A percentile compares a stretch with the other conserved stretches of the same genome.
Conservation (phyloP, 2,888 invertebrate species). For the Mythimna vitellina region DNA sequence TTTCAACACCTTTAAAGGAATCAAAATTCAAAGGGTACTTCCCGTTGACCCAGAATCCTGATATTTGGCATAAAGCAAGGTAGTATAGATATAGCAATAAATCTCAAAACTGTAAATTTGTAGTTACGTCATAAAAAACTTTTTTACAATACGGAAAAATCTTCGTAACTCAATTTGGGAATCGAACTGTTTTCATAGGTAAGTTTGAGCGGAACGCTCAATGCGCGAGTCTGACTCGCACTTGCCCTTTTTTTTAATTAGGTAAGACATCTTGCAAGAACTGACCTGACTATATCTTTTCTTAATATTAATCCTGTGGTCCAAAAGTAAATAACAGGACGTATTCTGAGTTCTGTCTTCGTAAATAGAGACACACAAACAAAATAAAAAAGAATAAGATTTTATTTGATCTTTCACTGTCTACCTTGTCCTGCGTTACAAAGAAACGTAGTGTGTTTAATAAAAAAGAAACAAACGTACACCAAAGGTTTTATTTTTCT, state of each 20-base stretch:
- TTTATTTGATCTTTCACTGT: slow-evolving; percentile 48
- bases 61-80: no score
- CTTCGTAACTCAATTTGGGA: no score
- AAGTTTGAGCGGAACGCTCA: no score
- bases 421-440: slow-evolving; percentile 10
- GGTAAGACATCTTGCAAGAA: background rate
- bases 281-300: background rate
- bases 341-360: background rate
- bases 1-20: no score
- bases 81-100: no score
- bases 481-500: slow-evolving; percentile 64
- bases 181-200: no score
- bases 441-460: slow-evolving; percentile 44
- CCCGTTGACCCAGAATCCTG: no score
- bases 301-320: background rate
- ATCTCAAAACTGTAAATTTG: no score
- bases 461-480: slow-evolving; percentile 59
- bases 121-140: no score
- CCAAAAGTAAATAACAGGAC: slow-evolving; percentile 18
- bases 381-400: slow-evolving; percentile 10
- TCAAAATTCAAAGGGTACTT: no score
- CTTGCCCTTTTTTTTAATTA: background rate
- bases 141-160: no score
- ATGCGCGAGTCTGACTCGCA: no score
- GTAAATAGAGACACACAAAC: background rate